Percentiles rank a stretch among this genome's conserved stretches.
phyloP scores from a whole-genome alignment of 2,113 vertebrate genomes.

The Osmerus eperlanus region DNA sequence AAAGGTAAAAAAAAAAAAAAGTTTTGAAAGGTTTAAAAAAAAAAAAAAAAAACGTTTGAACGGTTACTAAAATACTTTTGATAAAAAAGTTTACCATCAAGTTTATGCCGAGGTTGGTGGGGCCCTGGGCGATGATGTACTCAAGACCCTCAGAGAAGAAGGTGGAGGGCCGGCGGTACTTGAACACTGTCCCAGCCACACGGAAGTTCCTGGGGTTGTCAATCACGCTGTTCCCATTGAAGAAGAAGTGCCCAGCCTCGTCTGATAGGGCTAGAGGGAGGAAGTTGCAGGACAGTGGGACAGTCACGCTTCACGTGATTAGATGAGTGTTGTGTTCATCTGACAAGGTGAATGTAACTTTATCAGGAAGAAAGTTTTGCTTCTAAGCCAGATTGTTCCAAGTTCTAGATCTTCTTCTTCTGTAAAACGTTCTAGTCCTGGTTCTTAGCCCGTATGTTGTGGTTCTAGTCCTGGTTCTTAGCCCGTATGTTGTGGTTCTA shows the following conservation, averaged over 20 bases:
- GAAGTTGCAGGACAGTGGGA: too few species aligned
- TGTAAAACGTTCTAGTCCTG: not conserved
- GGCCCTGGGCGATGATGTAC: slow-evolving; percentile 85
- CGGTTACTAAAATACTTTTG: too few species aligned
- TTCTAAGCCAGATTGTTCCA: too few species aligned
- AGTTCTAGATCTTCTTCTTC: too few species aligned
- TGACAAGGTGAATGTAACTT: too few species aligned
- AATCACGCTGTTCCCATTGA: slow-evolving; percentile 84
- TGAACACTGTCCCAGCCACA: slow-evolving; percentile 84
- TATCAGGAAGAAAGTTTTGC: too few species aligned
- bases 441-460: slow-evolving; percentile 33
- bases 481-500: slow-evolving; percentile 53
- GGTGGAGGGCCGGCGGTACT: slow-evolving; percentile 80
- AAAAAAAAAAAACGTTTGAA: too few species aligned
- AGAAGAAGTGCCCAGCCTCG: slow-evolving; percentile 82
- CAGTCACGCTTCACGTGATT: too few species aligned
- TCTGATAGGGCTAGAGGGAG: slow-evolving; percentile 78
- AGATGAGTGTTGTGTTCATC: too few species aligned
- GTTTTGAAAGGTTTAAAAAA: too few species aligned
- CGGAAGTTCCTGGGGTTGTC: slow-evolving; percentile 88
- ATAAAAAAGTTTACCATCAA: slow-evolving; percentile 70
- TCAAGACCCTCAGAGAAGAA: slow-evolving; percentile 81
- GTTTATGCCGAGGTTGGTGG: slow-evolving; percentile 83
- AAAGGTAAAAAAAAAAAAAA: too few species aligned
- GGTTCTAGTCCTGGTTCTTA: too few species aligned